Evolutionary conservation across 2,113 vertebrate genomes (phyloP).

Genomic region (Notarius lentiginosus): DNA sequence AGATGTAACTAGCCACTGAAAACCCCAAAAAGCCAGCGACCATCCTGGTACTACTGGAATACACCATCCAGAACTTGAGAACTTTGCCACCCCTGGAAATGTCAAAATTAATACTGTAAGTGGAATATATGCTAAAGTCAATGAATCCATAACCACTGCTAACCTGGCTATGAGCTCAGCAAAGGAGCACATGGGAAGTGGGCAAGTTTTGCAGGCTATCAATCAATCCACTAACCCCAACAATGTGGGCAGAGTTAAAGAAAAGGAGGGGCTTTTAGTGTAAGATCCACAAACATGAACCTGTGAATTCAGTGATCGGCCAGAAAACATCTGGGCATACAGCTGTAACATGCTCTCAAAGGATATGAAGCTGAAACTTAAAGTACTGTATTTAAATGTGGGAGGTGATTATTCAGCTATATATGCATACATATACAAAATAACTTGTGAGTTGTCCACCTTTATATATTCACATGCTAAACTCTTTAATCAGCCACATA

Average conservation of each 20-base stretch:
- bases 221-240: conserved; percentile 31
- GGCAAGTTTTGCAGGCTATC: background rate
- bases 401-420: background rate
- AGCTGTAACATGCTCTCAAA: background rate
- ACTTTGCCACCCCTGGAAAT: background rate
- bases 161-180: background rate
- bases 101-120: background rate
- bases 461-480: too few relatives aligned
- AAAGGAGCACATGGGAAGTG: background rate
- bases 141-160: background rate
- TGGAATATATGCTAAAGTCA: background rate
- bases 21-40: background rate
- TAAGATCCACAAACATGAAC: background rate
- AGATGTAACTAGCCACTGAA: background rate
- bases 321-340: too few relatives aligned
- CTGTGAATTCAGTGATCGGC: too few relatives aligned
- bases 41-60: background rate
- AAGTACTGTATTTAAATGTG: background rate
- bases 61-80: background rate
- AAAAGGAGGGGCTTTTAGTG: conserved; percentile 5
- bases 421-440: too few relatives aligned
- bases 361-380: background rate
- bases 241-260: background rate
- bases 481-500: too few relatives aligned
- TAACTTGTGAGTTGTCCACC: too few relatives aligned